Conservation (phyloP, 1,140 invertebrate species). For the Sitodiplosis mosellana region DNA sequence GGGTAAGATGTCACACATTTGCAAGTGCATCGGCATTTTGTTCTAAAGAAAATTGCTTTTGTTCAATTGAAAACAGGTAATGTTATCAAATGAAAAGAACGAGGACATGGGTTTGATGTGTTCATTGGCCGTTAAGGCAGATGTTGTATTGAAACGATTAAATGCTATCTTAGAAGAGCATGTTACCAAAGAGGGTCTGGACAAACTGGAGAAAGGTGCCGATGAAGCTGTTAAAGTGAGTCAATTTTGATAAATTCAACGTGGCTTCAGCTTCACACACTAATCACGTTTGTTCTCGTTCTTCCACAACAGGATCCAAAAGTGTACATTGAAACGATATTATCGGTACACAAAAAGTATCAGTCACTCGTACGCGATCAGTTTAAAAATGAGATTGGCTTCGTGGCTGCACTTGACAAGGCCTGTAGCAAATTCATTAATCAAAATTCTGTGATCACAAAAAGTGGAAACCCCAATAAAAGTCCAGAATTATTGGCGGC, state of each 20-base stretch:
- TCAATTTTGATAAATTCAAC: conserved; percentile 4
- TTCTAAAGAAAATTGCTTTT: not conserved
- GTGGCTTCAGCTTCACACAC: not conserved
- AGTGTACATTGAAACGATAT: conserved; percentile 89
- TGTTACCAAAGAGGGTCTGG: conserved; percentile 79
- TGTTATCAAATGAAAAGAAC: conserved; percentile 88
- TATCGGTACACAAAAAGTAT: conserved; percentile 96
- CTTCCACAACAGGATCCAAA: conserved; percentile 68
- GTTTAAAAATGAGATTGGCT: conserved; percentile 93
- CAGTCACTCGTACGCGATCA: conserved; percentile 81
- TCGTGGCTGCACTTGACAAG: conserved; percentile 91
- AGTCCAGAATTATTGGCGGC: conserved; percentile 92
- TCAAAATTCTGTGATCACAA: conserved; percentile 78
- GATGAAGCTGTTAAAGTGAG: conserved; percentile 53
- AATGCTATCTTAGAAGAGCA: conserved; percentile 78
- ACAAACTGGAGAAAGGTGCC: conserved; percentile 85
- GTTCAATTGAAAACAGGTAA: conserved; percentile 56
- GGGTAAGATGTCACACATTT: conserved; percentile 13
- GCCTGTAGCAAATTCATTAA: conserved; percentile 97
- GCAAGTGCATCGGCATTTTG: no score
- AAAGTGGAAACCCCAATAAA: conserved; percentile 78
- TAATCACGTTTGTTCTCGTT: not conserved
- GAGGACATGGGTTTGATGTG: conserved; percentile 93
- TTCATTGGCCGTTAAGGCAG: conserved; percentile 77
- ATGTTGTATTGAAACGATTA: conserved; percentile 79